Conservation (phyloP, 2,888 invertebrate genomes). For the Limnephilus auricula region DNA sequence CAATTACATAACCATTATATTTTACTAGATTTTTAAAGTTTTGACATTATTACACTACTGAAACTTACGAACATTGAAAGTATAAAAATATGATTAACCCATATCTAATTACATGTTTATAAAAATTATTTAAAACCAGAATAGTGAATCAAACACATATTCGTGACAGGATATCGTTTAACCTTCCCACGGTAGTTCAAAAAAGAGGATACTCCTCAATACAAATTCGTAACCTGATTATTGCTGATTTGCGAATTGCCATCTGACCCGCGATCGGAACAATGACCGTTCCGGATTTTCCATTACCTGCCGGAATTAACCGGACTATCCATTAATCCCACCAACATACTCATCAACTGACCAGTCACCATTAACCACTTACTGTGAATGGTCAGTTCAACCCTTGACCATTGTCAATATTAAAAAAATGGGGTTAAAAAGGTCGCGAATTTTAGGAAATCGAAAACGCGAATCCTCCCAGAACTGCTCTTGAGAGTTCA, state of each 20-base stretch:
- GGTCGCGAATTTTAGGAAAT: neutral
- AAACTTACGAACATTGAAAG: too few species aligned
- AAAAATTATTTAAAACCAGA: neutral
- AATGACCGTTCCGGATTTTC: neutral
- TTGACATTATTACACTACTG: too few species aligned
- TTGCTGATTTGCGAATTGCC: neutral
- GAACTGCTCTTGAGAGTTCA: neutral
- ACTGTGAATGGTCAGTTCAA: neutral
- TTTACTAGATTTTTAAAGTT: too few species aligned
- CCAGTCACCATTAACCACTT: neutral
- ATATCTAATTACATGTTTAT: neutral
- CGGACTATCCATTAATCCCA: neutral
- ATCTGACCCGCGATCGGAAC: neutral
- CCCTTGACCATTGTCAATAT: neutral
- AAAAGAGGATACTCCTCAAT: neutral
- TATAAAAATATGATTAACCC: neutral
- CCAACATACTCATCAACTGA: neutral
- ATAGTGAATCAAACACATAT: neutral
- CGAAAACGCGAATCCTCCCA: neutral
- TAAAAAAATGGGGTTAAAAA: constrained; percentile 4
- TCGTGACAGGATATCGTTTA: neutral
- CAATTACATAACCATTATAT: too few species aligned
- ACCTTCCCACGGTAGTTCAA: neutral
- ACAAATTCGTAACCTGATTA: neutral
- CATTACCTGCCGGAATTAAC: neutral